Conservation (phyloP, 1,140 invertebrate genomes). For the Choristoneura fumiferana region DNA sequence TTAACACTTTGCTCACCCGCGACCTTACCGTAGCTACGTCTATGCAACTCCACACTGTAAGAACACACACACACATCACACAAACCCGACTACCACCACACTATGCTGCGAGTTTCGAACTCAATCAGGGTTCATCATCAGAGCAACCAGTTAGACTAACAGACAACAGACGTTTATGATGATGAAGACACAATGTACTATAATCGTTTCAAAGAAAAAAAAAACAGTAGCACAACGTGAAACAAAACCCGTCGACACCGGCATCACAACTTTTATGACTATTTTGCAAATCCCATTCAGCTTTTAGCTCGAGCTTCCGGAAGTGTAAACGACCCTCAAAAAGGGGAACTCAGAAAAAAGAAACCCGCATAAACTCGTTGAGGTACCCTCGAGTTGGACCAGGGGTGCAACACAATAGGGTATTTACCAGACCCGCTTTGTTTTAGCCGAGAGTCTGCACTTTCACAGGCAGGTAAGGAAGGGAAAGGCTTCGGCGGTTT, state of each 20-base stretch:
- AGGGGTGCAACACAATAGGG: conserved; percentile 52
- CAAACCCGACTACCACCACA: too few relatives aligned
- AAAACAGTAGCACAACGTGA: conserved; percentile 4
- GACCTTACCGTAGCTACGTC: too few relatives aligned
- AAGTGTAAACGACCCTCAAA: conserved; percentile 23
- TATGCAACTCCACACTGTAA: too few relatives aligned
- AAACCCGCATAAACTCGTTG: conserved; percentile 53
- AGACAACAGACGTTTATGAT: too few relatives aligned
- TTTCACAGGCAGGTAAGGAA: conserved; percentile 28
- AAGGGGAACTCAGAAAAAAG: conserved; percentile 28
- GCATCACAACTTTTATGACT: conserved; percentile 14
- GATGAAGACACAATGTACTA: too few relatives aligned
- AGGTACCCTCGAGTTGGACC: conserved; percentile 35
- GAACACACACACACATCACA: too few relatives aligned
- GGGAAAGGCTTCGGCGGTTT: conserved; percentile 2
- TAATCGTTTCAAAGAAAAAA: too few relatives aligned
- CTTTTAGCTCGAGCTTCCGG: conserved; percentile 19
- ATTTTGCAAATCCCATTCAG: conserved; percentile 18
- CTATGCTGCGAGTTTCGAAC: too few relatives aligned
- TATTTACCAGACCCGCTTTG: conserved; percentile 55
- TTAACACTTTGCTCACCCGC: too few relatives aligned
- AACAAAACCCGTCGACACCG: conserved; percentile 11
- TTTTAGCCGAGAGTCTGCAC: conserved; percentile 50
- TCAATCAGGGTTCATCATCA: too few relatives aligned
- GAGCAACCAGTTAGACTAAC: too few relatives aligned